Base-by-base conservation (phyloP, 2,888 invertebrate genomes). In the Linnaemya vulpina region DNA sequence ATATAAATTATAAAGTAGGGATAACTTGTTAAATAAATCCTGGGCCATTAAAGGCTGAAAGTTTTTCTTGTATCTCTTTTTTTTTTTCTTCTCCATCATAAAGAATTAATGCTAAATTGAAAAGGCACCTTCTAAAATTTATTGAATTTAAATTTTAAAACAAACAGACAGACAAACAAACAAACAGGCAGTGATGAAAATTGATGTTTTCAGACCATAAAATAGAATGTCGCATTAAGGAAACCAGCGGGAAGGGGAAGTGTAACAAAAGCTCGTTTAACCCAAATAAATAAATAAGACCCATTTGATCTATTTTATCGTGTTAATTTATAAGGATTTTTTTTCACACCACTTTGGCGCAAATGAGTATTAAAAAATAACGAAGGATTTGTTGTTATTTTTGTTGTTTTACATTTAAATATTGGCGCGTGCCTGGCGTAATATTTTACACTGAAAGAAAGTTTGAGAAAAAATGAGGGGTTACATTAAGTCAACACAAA, bases 1-100 rank as follows among this genome's bases (percentile, higher is more conserved):
- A 38, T 68, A 68, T 38, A 68, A 68, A 68, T 68, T 68, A 60
- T 60, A 68, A 77, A 51, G 3, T 40, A 58, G 35, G 22, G 49
- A 38, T 38, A 43, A 76, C 49, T 77, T n/a, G 46, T 25, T 67
- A 77, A 68, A 68, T 68, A 40, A 58, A n/a, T 30, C 40, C 25
- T 10, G 1, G n/a, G 40, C 38, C 68, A 22, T 58, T 25, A 58
- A 60, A 17, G 22, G n/a, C 13, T 40, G 13, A 51, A 62, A 46
- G 3, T 55, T 40, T 22, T 46, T 35, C 15, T 30, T 46, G 3
- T 55, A 22, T 22, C 35, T 35, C 15, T 30, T 46, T 43, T 15
- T 43, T 17, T 3, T 43, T 22, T 71, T 25, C 30, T 43, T 8
- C 15, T 35, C n/a, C 7, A 20, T 17, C 55, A 17, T 25, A 35